Evolutionary conservation across 2,888 invertebrate genomes (phyloP), one percentile per base, ranked within the genome.

Genomic region (Plemyria rubiginata): DNA sequence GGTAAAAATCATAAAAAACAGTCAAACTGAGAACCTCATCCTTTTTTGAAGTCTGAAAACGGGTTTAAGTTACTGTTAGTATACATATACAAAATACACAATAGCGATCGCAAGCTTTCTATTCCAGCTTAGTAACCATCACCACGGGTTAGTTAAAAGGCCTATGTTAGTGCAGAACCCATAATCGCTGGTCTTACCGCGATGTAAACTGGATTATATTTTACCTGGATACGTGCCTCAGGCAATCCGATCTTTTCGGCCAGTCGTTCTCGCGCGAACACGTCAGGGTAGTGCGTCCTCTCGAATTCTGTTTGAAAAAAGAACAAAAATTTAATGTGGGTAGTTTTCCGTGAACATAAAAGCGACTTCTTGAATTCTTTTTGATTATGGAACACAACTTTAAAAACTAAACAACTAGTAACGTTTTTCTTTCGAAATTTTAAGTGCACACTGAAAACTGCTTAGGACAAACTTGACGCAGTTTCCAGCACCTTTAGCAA

Each of bases 141-240:
- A 58, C 50, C 58, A 29, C 12, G 38, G 13, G 36, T 60, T 40
- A 54, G 43, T 49, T 32, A 38, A 22, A 41, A 38, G 43, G 13
- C 22, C 65, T 49, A 43, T 55, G 73, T 76, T 73, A 75, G 72
- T 70, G 68, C 61, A 66, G 74, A 75, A 69, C 72, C 75, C 66
- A 71, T 72, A 57, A 73, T 71, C 67, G 70, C 77, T 77, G 86
- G 84, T 84, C 87, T 88, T 82, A 87, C 88, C 87, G 80, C 81
- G 82, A 78, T 84, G 84, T 85, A 90, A 89, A 88, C 85, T 90
- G 90, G 89, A 90, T 82, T 87, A 93, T 94, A 94, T 95, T 96
- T 95, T 95, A 98, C 98, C 97, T 99, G 98, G 95, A 99, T 99
- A 96, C 98, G 96, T 94, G 98, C 98, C 96, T 98, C 98, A 93